A percentile compares a stretch with the other conserved stretches of the same genome.
Evolutionary conservation across 2,797 vertebrate genomes (phyloP).

Genomic region (Momotus momota): DNA sequence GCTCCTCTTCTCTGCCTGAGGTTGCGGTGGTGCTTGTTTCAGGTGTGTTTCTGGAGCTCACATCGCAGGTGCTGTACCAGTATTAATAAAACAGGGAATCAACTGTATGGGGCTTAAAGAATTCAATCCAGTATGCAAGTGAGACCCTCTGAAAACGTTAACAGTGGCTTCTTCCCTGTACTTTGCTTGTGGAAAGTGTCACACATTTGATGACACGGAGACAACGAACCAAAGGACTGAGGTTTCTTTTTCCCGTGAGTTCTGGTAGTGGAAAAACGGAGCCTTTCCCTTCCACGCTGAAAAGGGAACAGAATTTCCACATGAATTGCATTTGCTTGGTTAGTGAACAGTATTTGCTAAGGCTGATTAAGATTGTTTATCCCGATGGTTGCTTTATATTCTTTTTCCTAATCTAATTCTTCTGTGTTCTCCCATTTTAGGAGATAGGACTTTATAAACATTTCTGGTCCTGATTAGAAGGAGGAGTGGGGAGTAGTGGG

Average conservation of each 20-base stretch:
- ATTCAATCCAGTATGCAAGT: not conserved
- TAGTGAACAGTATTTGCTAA: not conserved
- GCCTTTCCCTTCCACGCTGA: not conserved
- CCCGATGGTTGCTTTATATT: not conserved
- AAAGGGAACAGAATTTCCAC: not conserved
- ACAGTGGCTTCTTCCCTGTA: not conserved
- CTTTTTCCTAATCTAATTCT: not conserved
- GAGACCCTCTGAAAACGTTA: not conserved
- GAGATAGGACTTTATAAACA: not conserved
- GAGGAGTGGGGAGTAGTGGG: not conserved
- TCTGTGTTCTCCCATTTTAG: not conserved
- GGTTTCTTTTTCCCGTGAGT: not conserved
- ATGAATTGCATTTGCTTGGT: not conserved
- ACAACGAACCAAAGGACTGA: not conserved
- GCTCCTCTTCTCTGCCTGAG: not conserved
- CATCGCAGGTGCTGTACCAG: not conserved
- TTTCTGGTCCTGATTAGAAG: not conserved
- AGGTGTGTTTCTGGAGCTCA: not conserved
- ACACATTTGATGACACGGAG: not conserved
- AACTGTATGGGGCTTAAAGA: not conserved
- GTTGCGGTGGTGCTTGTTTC: not conserved
- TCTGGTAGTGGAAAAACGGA: not conserved
- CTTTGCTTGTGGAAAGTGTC: not conserved
- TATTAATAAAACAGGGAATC: not conserved
- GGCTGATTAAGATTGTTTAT: not conserved